These are phyloP conservation scores for Linnaemya tessellans DNA, from an alignment of 2,888 invertebrate genomes.

Conservation along the genomic window DNA sequence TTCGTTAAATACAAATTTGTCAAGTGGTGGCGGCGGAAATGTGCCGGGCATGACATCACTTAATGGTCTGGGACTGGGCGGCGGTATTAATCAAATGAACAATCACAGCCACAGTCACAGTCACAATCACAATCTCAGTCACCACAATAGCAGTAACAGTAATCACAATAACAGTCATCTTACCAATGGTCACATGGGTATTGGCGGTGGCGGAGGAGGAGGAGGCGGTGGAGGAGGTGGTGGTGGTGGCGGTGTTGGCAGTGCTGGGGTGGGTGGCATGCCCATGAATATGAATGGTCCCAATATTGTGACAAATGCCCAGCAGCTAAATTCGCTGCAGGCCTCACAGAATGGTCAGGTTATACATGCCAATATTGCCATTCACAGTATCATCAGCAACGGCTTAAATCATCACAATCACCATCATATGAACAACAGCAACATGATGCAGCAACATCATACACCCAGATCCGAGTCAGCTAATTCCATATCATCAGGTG, in stretches of 20 bases:
- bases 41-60: slow-evolving; percentile 56
- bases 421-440: slow-evolving; percentile 74
- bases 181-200: slow-evolving; percentile 56
- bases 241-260: slow-evolving; percentile 35
- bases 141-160: slow-evolving; percentile 35
- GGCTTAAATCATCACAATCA: slow-evolving; percentile 71
- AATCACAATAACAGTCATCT: slow-evolving; percentile 59
- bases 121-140: slow-evolving; percentile 11
- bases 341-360: slow-evolving; percentile 76
- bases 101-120: slow-evolving; percentile 35
- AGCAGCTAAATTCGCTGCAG: slow-evolving; percentile 66
- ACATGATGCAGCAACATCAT: slow-evolving; percentile 77
- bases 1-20: slow-evolving; percentile 53
- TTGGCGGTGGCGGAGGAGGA: slow-evolving; percentile 6
- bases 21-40: slow-evolving; percentile 24
- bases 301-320: slow-evolving; percentile 69
- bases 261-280: slow-evolving; percentile 70
- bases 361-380: slow-evolving; percentile 72
- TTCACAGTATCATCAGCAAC: slow-evolving; percentile 68
- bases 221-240: slow-evolving; percentile 61
- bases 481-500: slow-evolving; percentile 84
- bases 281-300: slow-evolving; percentile 74
- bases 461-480: slow-evolving; percentile 83
- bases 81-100: slow-evolving; percentile 41
- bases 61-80: slow-evolving; percentile 47